Evolutionary conservation across 1,140 invertebrate species (phyloP), one percentile per base, ranked within the genome.

Genomic region (Diuraphis noxia): DNA sequence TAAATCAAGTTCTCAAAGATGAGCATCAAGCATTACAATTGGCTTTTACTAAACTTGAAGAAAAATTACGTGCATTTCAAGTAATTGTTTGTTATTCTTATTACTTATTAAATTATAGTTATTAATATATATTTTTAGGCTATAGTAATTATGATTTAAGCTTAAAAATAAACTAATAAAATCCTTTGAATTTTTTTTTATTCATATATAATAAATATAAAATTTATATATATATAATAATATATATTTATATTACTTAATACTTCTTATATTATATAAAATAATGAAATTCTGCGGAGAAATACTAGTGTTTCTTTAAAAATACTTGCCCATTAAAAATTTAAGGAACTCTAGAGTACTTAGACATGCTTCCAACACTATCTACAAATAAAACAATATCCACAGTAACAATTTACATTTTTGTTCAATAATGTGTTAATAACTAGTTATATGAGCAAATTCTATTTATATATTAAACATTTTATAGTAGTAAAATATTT

Each of bases 1-100:
- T 97, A 9, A 98, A 98, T 94, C 96, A 98, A 95, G 96, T 97
- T 92, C 94, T 99, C 77, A 96, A 97, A 93, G 98, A 99, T 95
- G 98, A 99, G 94, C 97, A 99, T 94, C 97, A 98, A 94, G 98
- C 98, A 8, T 94, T 99, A 89, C 98, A 99, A 93, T 95, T 99
- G 92, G 97, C 98, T 30, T 98, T 97, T 94, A 96, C 96, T 92
- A 95, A 97, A 82, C 94, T 99, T 43, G 98, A 99, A 94, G 97
- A 98, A 89, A 99, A 98, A 94, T 95, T 98, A 93, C 95, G 97
- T 85, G 97, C 97, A 95, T 95, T 95, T 38, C 97, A 97, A 95
- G 97, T 97, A 95, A 93, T 93, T 93, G 77, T 85, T 86, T 36
- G 2, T 36, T 86, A 49, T 86, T 36, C 0, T 36, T 86, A 49